Evolutionary conservation across 2,113 vertebrate genomes (phyloP).

Genomic region (Oryzias woworae): DNA sequence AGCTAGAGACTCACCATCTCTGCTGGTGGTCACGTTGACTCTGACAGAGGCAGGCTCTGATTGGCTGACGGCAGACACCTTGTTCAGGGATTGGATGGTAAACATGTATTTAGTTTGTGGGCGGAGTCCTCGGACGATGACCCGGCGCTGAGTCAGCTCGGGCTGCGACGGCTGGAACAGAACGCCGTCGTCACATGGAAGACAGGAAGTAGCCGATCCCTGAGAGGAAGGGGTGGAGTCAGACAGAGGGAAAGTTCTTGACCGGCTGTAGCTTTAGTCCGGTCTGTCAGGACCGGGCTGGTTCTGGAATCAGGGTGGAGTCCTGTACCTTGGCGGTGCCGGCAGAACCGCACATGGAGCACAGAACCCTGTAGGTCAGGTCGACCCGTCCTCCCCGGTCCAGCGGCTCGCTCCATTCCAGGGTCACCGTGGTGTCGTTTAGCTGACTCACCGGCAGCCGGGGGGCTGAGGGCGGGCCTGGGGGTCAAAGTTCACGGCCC

Average conservation of each 20-base stretch:
- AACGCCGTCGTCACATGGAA: constrained; percentile 74
- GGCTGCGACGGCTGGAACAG: constrained; percentile 69
- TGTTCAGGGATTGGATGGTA: constrained; percentile 80
- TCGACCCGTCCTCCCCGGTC: constrained; percentile 80
- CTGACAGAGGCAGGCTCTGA: constrained; percentile 66
- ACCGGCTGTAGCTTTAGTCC: too few relatives aligned
- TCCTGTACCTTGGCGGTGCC: constrained; percentile 3
- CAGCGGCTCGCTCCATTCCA: constrained; percentile 87
- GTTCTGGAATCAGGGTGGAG: background rate
- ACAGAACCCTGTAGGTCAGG: constrained; percentile 76
- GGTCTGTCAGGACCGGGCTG: background rate
- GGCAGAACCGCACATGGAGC: constrained; percentile 62
- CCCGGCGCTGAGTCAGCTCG: constrained; percentile 68
- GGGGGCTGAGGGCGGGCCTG: constrained; percentile 81
- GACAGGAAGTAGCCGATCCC: constrained; percentile 46
- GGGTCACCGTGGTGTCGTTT: constrained; percentile 78
- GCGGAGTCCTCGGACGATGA: constrained; percentile 78
- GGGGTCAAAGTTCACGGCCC: constrained; percentile 23
- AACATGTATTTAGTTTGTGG: constrained; percentile 82
- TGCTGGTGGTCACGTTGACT: constrained; percentile 83
- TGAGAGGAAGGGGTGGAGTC: constrained; percentile 12
- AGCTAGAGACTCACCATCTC: constrained; percentile 70
- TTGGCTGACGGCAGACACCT: constrained; percentile 75
- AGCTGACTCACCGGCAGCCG: constrained; percentile 79
- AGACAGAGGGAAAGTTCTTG: background rate